Conservation (phyloP, 2,797 vertebrate species). For the Rhinichthys osculus region DNA sequence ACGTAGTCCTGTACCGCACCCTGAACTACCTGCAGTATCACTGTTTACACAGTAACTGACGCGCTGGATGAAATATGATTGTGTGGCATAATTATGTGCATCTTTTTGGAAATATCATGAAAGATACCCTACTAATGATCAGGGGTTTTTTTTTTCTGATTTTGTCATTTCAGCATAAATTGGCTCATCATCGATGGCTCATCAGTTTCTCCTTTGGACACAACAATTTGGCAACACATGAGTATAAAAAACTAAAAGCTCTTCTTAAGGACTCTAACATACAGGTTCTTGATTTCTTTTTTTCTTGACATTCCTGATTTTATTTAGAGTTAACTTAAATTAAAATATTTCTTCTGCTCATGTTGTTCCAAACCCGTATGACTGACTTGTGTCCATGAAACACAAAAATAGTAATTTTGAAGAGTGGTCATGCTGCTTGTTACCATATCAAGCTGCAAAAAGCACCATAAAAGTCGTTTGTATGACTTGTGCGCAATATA, state of each 20-base stretch:
- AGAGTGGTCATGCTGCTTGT: not conserved
- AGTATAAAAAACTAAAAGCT: slow-evolving; percentile 91
- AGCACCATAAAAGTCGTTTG: not conserved
- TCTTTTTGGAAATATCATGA: not conserved
- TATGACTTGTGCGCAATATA: not conserved
- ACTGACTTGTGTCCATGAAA: not conserved
- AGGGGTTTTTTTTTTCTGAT: not conserved
- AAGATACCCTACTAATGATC: not conserved
- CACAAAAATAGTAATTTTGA: not conserved
- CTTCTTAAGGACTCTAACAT: slow-evolving; percentile 89
- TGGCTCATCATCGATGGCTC: slow-evolving; percentile 92
- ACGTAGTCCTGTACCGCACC: not conserved
- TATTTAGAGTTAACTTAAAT: not conserved
- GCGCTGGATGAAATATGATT: not conserved
- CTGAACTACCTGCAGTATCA: not conserved
- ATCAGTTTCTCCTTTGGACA: slow-evolving; percentile 90
- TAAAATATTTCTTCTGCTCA: not conserved
- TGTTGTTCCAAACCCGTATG: not conserved
- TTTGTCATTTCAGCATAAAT: slow-evolving; percentile 76
- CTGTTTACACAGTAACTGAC: slow-evolving; percentile 32
- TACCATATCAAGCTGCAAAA: not conserved
- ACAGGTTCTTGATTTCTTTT: slow-evolving; percentile 79
- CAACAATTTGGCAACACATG: slow-evolving; percentile 73
- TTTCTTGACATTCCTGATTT: not conserved
- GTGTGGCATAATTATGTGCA: not conserved